Conservation (phyloP, 2,113 vertebrate genomes). For the zebrafish (Danio rerio) region GRCz12tu NC_133179.1:44232001-44232500, state of each 20-base stretch:
- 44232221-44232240: constrained; percentile 3
- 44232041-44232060: constrained; percentile 24
- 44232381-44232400: constrained; percentile 14
- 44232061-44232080: constrained; percentile 17
- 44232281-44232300: constrained; percentile 18
- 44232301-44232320: neutral
- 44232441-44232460: constrained; percentile 15
- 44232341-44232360: neutral
- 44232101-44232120: neutral
- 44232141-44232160: constrained; percentile 8
- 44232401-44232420: neutral
- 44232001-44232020: constrained; percentile 29
- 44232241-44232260: constrained; percentile 1
- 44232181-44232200: neutral
- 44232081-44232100: constrained; percentile 27
- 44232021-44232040: constrained; percentile 43
- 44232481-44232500: neutral
- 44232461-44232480: constrained; percentile 1
- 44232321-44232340: neutral
- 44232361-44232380: constrained; percentile 2
- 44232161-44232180: constrained; percentile 16
- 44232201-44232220: constrained; percentile 12
- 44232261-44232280: constrained; percentile 2
- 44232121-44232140: neutral
- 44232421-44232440: constrained; percentile 8